Evolutionary conservation across 2,113 vertebrate species (phyloP).

Genomic region (Strix uralensis): DNA sequence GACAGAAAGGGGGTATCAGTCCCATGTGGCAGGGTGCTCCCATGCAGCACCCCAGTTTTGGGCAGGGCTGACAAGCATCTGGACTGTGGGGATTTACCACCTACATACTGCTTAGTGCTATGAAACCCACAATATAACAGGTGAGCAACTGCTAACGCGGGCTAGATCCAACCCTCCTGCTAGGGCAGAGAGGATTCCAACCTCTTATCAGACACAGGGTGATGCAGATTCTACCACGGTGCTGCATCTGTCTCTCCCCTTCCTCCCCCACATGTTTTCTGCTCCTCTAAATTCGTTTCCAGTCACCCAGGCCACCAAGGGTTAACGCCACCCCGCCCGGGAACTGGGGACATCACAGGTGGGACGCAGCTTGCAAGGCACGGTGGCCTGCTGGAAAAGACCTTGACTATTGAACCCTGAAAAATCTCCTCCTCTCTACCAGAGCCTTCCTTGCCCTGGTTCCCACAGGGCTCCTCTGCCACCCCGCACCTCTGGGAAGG

Average conservation of each 20-base stretch:
- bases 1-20: not conserved
- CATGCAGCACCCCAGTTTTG: not conserved
- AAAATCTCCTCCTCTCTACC: slow-evolving; percentile 27
- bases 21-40: not conserved
- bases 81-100: not conserved
- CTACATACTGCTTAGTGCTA: accelerated
- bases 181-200: not conserved
- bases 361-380: not conserved
- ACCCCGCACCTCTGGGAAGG: slow-evolving; percentile 22
- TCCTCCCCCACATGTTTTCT: accelerated
- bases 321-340: not conserved
- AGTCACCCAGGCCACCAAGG: not conserved
- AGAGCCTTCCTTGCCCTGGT: slow-evolving; percentile 40
- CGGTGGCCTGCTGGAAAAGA: slow-evolving; percentile 5
- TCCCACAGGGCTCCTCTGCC: slow-evolving; percentile 58
- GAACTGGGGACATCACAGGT: slow-evolving; percentile 30
- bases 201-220: not conserved
- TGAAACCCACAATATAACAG: accelerated
- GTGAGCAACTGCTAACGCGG: not conserved
- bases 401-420: slow-evolving; percentile 64
- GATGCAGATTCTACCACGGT: not conserved
- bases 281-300: not conserved
- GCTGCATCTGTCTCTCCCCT: not conserved
- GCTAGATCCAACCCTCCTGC: not conserved
- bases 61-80: not conserved